Percentiles rank a stretch among this genome's conserved stretches.
Conservation (phyloP, 2,888 invertebrate genomes). For the Oscheius sp. region DNA sequence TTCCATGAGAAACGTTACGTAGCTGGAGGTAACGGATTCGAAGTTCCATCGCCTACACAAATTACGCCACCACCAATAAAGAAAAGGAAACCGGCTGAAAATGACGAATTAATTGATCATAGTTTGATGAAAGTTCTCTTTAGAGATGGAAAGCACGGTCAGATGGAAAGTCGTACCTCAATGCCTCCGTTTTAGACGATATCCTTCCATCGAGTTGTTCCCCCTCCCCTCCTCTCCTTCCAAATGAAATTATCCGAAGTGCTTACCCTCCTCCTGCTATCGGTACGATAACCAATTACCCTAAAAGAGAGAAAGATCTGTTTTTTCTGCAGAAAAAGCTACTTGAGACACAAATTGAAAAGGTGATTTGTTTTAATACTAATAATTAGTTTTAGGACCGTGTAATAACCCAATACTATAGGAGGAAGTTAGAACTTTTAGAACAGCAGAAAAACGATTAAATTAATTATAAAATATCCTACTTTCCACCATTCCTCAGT, state of each 20-base stretch:
- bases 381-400: neutral
- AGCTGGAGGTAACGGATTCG: no score
- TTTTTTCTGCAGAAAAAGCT: neutral
- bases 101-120: neutral
- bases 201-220: no score
- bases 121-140: neutral
- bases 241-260: neutral
- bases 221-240: neutral
- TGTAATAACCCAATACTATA: neutral
- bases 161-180: no score
- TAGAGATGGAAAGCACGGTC: neutral
- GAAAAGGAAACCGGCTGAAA: neutral
- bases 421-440: neutral
- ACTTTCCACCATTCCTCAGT: no score
- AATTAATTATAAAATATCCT: neutral
- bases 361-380: neutral
- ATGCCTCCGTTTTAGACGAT: no score
- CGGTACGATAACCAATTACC: no score
- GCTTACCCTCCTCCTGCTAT: no score
- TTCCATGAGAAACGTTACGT: constrained; percentile 1
- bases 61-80: neutral
- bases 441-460: neutral
- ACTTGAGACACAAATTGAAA: constrained; percentile 5
- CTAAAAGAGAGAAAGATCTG: neutral
- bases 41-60: no score